phyloP scores from a whole-genome alignment of 2,797 vertebrate genomes.

The Oophaga sylvatica region DNA sequence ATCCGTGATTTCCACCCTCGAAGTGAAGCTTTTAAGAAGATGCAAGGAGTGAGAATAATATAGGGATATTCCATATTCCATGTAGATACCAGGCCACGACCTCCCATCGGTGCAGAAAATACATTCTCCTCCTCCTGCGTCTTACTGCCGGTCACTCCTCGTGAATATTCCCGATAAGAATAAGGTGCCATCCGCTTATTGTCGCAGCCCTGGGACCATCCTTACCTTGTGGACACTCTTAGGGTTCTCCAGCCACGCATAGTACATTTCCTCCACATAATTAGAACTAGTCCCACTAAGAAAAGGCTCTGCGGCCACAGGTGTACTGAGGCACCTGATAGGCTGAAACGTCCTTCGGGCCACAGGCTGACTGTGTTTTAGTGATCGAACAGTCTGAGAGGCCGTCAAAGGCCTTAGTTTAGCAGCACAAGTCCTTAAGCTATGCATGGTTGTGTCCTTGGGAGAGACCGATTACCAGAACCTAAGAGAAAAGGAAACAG shows the following conservation, averaged over 20 bases:
- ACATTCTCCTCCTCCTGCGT: background rate
- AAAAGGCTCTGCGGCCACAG: slow-evolving; percentile 86
- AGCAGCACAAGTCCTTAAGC: slow-evolving; percentile 86
- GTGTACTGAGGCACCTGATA: slow-evolving; percentile 76
- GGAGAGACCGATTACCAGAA: slow-evolving; percentile 26
- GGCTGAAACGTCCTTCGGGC: slow-evolving; percentile 81
- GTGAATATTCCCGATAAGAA: background rate
- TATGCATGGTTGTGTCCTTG: slow-evolving; percentile 80
- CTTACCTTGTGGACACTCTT: slow-evolving; percentile 95
- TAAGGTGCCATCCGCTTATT: background rate
- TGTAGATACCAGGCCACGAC: background rate
- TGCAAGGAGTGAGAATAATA: background rate
- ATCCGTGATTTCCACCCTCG: background rate
- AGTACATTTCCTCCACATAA: slow-evolving; percentile 97
- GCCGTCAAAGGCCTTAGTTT: slow-evolving; percentile 84
- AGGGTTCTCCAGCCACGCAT: slow-evolving; percentile 92
- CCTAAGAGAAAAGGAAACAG: slow-evolving; percentile 20
- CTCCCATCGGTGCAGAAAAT: background rate
- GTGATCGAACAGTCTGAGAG: slow-evolving; percentile 77
- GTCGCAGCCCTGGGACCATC: slow-evolving; percentile 32
- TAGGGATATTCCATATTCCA: background rate
- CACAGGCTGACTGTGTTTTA: slow-evolving; percentile 71
- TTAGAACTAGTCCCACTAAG: slow-evolving; percentile 92
- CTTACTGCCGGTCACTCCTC: background rate
- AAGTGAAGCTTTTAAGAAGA: background rate